phyloP scores from a whole-genome alignment of 2,797 vertebrate species.

The Salmo trutta region DNA sequence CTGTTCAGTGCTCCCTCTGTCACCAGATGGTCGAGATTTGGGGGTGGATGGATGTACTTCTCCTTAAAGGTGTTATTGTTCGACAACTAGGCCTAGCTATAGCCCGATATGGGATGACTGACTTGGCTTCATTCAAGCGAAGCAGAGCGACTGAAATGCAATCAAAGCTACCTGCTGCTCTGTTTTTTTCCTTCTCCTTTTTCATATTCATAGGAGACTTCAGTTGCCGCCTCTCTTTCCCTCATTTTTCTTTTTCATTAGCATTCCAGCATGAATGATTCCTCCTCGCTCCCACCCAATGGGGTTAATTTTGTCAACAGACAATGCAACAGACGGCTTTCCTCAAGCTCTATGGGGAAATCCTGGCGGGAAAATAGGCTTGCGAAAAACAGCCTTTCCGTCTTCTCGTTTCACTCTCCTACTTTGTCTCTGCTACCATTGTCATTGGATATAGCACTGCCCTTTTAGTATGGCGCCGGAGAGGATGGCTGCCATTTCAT shows the following conservation, averaged over 20 bases:
- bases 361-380: background rate
- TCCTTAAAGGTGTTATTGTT: constrained; percentile 2
- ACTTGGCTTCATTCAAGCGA: constrained; percentile 1
- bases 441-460: background rate
- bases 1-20: background rate
- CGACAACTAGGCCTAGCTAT: background rate
- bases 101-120: background rate
- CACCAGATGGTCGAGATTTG: constrained; percentile 10
- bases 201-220: background rate
- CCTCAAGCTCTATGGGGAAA: constrained; percentile 2
- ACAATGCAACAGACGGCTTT: constrained; percentile 23
- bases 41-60: background rate
- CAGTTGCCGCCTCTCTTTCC: background rate
- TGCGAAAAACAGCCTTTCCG: background rate
- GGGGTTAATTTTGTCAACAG: constrained; percentile 6
- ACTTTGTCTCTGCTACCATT: background rate
- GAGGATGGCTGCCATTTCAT: no score
- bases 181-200: background rate
- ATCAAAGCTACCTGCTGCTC: constrained; percentile 19
- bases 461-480: no score
- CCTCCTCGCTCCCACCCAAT: background rate
- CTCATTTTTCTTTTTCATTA: background rate
- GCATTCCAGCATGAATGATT: background rate
- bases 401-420: background rate
- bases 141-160: background rate